phyloP scores from a whole-genome alignment of 2,113 vertebrate genomes.

The Ophthalmolycus amberensis region DNA sequence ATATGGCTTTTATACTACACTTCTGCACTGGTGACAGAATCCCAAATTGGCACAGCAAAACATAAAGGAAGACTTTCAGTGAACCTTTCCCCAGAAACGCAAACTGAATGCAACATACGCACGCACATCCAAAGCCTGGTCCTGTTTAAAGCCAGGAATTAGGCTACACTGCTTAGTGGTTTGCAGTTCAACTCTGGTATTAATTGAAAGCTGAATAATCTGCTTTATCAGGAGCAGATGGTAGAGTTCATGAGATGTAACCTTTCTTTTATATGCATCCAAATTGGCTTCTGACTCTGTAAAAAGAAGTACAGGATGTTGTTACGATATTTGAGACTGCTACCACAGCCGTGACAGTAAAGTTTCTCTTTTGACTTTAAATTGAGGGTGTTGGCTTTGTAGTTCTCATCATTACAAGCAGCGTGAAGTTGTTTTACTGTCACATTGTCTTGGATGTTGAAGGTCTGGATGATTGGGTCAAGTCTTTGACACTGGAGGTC shows the following conservation, averaged over 20 bases:
- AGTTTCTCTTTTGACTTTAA: slow-evolving; percentile 23
- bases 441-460: neutral
- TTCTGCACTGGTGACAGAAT: slow-evolving; percentile 9
- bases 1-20: slow-evolving; percentile 11
- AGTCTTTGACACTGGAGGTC: neutral
- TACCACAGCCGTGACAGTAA: slow-evolving; percentile 2
- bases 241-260: slow-evolving; percentile 46
- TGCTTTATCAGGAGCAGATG: slow-evolving; percentile 79
- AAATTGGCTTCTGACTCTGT: slow-evolving; percentile 37
- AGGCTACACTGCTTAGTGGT: slow-evolving; percentile 57
- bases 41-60: slow-evolving; percentile 1
- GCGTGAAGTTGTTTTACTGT: neutral
- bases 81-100: slow-evolving; percentile 21
- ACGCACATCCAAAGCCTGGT: slow-evolving; percentile 56
- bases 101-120: neutral
- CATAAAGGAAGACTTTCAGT: slow-evolving; percentile 19
- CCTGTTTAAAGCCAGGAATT: slow-evolving; percentile 72
- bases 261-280: slow-evolving; percentile 54
- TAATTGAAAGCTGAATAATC: slow-evolving; percentile 76
- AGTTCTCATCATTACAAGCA: neutral
- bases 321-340: slow-evolving; percentile 23
- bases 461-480: neutral
- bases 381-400: slow-evolving; percentile 2
- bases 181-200: slow-evolving; percentile 75
- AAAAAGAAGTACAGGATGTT: slow-evolving; percentile 34